Conservation (phyloP, 1,140 invertebrate species). For the Schmidtea mediterranea region DNA sequence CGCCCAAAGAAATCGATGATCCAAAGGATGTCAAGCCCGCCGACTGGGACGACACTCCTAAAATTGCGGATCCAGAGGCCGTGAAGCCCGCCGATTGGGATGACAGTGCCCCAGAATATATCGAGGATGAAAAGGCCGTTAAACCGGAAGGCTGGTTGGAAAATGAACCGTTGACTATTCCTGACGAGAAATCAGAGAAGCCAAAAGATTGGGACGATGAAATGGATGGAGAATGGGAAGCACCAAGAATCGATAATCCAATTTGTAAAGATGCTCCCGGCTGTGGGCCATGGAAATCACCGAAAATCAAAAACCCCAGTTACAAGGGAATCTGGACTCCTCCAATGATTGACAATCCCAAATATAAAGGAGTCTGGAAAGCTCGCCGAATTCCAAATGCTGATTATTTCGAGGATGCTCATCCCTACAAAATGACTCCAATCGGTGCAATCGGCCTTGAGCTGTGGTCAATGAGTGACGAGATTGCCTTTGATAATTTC, state of each 20-base stretch:
- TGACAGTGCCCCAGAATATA: conserved; percentile 21
- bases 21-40: conserved; percentile 57
- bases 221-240: conserved; percentile 95
- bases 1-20: conserved; percentile 76
- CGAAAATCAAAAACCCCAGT: conserved; percentile 57
- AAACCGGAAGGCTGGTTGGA: conserved; percentile 37
- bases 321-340: conserved; percentile 53
- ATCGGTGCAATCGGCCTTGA: conserved; percentile 61
- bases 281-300: conserved; percentile 64
- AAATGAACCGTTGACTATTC: conserved; percentile 56
- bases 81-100: conserved; percentile 52
- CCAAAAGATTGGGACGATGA: conserved; percentile 85
- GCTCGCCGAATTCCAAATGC: conserved; percentile 68
- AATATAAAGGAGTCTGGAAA: conserved; percentile 40
- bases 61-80: conserved; percentile 59
- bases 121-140: conserved; percentile 19
- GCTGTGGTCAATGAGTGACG: conserved; percentile 84
- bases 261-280: conserved; percentile 52
- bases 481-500: conserved; percentile 65
- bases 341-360: conserved; percentile 63
- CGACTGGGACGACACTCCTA: conserved; percentile 89
- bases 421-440: conserved; percentile 30
- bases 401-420: conserved; percentile 62
- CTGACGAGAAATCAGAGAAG: conserved; percentile 57
- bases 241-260: conserved; percentile 42